phyloP scores from a whole-genome alignment of 2,797 vertebrate species.

The Echiichthys vipera region DNA sequence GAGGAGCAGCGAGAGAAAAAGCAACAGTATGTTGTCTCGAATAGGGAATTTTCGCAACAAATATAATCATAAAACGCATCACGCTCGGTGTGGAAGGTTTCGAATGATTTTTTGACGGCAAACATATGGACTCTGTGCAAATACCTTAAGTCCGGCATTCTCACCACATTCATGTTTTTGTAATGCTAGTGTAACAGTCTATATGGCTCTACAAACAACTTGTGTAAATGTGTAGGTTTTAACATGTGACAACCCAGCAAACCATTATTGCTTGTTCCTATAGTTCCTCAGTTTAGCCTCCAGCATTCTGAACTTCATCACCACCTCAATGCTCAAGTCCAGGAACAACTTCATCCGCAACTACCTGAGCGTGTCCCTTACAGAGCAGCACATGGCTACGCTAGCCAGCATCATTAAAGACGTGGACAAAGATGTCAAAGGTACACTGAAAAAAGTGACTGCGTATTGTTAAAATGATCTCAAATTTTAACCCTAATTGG shows the following conservation, averaged over 20 bases:
- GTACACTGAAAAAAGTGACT: conserved; percentile 66
- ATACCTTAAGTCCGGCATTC: not conserved
- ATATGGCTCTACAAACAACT: not conserved
- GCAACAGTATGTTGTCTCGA: too few relatives aligned
- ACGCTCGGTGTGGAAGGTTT: too few relatives aligned
- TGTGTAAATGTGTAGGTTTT: not conserved
- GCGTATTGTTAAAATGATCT: not conserved
- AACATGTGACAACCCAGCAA: not conserved
- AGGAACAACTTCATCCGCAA: conserved; percentile 98
- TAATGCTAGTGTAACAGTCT: not conserved
- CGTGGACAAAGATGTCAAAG: conserved; percentile 98
- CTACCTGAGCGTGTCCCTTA: conserved; percentile 97
- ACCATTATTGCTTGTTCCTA: conserved; percentile 29
- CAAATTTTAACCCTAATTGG: not conserved
- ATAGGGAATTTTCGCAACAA: too few relatives aligned
- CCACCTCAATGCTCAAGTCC: conserved; percentile 97
- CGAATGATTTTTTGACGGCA: too few relatives aligned
- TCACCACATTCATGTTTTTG: not conserved
- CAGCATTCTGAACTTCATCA: conserved; percentile 97
- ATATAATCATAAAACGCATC: too few relatives aligned
- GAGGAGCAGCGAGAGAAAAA: too few relatives aligned
- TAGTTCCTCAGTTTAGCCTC: conserved; percentile 97
- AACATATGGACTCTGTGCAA: too few relatives aligned
- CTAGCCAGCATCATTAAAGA: conserved; percentile 98
- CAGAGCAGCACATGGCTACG: conserved; percentile 97